Conservation (phyloP, 2,888 invertebrate genomes). For the Dicyrtoma fusca region DNA sequence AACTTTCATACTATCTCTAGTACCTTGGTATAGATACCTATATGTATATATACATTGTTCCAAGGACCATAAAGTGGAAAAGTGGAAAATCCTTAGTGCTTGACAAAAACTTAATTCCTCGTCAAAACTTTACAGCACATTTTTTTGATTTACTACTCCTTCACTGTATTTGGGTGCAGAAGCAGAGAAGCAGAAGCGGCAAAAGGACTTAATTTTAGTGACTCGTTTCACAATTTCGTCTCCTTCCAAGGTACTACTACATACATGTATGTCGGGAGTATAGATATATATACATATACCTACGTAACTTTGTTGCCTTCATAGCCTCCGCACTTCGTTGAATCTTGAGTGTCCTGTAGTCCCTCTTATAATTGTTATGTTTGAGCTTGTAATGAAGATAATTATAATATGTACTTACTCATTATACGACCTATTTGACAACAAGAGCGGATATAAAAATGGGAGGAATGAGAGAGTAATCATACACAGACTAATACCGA, state of each 20-base stretch:
- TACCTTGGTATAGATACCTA: neutral
- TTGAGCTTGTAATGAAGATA: no score
- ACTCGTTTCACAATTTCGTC: neutral
- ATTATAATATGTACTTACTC: no score
- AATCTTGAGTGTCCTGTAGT: no score
- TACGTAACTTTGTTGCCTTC: no score
- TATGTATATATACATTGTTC: slow-evolving; percentile 9
- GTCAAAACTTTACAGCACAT: slow-evolving; percentile 36
- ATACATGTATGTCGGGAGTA: no score
- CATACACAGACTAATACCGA: neutral
- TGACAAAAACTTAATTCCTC: slow-evolving; percentile 33
- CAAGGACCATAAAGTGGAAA: slow-evolving; percentile 14
- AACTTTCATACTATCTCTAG: no score
- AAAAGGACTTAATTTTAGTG: neutral
- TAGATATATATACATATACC: no score
- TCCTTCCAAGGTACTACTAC: neutral
- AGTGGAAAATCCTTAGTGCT: slow-evolving; percentile 18
- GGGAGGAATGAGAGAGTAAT: neutral
- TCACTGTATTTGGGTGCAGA: slow-evolving; percentile 17
- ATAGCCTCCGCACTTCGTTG: no score
- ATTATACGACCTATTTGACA: no score
- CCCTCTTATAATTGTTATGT: no score
- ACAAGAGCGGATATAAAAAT: no score
- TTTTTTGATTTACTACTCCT: slow-evolving; percentile 27
- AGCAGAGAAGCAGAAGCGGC: neutral